Evolutionary conservation across 2,113 vertebrate genomes (phyloP).

Genomic region (Rhagologus leucostigma): DNA sequence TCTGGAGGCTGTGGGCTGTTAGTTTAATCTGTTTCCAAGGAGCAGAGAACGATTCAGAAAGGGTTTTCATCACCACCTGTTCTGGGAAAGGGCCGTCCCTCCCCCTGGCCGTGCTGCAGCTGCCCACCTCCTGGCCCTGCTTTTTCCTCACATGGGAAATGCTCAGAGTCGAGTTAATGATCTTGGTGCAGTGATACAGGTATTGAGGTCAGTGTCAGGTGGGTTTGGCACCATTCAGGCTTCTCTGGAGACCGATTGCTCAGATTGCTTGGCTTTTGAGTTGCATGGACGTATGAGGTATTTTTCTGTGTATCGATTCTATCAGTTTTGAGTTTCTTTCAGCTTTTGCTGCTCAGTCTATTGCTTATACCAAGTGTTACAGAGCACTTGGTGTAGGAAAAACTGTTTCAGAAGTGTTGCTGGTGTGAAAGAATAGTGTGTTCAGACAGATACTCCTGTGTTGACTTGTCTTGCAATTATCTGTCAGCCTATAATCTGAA

Average conservation of each 20-base stretch:
- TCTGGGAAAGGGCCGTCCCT: background rate
- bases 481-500: background rate
- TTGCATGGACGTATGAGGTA: background rate
- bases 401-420: background rate
- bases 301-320: background rate
- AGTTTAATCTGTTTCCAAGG: constrained; percentile 28
- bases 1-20: background rate
- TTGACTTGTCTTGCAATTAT: background rate
- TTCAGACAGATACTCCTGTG: constrained; percentile 1
- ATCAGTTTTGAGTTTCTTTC: background rate
- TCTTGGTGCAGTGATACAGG: background rate
- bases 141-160: background rate
- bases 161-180: background rate
- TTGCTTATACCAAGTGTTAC: background rate
- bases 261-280: background rate
- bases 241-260: background rate
- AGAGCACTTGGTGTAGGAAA: background rate
- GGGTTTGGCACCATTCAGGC: background rate
- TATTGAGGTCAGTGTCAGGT: background rate
- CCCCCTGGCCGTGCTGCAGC: background rate
- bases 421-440: background rate
- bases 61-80: constrained; percentile 14
- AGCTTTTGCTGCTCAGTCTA: background rate
- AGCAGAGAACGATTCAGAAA: background rate
- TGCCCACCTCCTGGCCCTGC: background rate